Evolutionary conservation across 2,797 vertebrate genomes (phyloP).

Genomic region (Crocodylus rhombifer): DNA sequence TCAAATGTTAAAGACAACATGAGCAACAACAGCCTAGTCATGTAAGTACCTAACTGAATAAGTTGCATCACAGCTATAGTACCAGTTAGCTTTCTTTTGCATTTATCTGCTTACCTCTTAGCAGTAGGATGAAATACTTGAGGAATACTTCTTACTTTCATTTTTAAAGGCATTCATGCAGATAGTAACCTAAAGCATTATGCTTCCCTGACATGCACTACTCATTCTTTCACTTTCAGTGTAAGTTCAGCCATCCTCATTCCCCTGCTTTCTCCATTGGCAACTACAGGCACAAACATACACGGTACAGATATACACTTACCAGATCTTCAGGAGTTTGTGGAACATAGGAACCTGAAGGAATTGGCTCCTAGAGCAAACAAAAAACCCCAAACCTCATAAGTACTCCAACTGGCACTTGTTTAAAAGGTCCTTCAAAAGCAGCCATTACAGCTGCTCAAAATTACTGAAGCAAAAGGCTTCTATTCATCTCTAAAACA

Average conservation of each 20-base stretch:
- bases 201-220: background rate
- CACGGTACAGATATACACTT: background rate
- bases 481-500: background rate
- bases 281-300: background rate
- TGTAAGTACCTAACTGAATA: background rate
- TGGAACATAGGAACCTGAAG: background rate
- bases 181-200: accelerated
- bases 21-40: accelerated
- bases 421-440: background rate
- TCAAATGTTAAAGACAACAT: background rate
- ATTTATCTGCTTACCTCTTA: background rate
- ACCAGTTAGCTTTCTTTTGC: background rate
- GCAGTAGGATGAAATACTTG: background rate
- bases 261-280: background rate
- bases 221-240: no score
- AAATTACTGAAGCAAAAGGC: background rate
- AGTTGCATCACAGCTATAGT: background rate
- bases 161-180: background rate
- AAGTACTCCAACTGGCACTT: background rate
- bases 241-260: background rate
- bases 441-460: background rate
- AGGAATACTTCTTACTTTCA: background rate
- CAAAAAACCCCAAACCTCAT: background rate
- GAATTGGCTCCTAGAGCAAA: background rate
- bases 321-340: background rate